Percentiles rank a stretch among this genome's conserved stretches.
Conservation (phyloP, 2,797 vertebrate genomes). For the Hoplostethus atlanticus region DNA sequence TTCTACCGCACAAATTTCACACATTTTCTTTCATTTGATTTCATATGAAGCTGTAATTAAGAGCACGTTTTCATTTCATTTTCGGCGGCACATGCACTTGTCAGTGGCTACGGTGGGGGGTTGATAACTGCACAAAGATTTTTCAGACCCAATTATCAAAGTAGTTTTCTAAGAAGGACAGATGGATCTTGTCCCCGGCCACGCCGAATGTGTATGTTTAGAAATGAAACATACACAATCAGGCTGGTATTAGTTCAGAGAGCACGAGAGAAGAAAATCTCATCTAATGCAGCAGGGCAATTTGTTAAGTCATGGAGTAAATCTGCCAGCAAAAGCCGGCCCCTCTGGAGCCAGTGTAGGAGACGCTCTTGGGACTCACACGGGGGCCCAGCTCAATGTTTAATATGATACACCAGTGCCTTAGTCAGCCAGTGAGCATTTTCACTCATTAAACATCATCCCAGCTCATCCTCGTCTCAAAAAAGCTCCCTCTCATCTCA, state of each 20-base stretch:
- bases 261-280: slow-evolving; percentile 13
- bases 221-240: slow-evolving; percentile 44
- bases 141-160: background rate
- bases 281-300: slow-evolving; percentile 35
- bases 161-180: background rate
- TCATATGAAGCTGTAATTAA: background rate
- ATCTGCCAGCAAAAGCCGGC: slow-evolving; percentile 46
- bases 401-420: slow-evolving; percentile 19
- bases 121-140: background rate
- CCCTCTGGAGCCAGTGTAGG: slow-evolving; percentile 25
- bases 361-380: slow-evolving; percentile 7
- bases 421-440: slow-evolving; percentile 26
- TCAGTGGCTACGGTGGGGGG: background rate
- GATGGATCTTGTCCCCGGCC: background rate
- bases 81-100: background rate
- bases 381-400: slow-evolving; percentile 37
- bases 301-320: slow-evolving; percentile 68
- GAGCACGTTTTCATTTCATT: background rate
- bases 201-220: slow-evolving; percentile 31
- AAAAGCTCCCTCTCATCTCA: slow-evolving; percentile 6
- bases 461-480: background rate
- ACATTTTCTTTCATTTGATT: background rate
- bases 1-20: background rate
- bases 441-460: slow-evolving; percentile 27
- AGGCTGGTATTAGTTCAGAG: slow-evolving; percentile 37